Conservation (phyloP, 2,888 invertebrate genomes). For the Gandaritis pyraliata region DNA sequence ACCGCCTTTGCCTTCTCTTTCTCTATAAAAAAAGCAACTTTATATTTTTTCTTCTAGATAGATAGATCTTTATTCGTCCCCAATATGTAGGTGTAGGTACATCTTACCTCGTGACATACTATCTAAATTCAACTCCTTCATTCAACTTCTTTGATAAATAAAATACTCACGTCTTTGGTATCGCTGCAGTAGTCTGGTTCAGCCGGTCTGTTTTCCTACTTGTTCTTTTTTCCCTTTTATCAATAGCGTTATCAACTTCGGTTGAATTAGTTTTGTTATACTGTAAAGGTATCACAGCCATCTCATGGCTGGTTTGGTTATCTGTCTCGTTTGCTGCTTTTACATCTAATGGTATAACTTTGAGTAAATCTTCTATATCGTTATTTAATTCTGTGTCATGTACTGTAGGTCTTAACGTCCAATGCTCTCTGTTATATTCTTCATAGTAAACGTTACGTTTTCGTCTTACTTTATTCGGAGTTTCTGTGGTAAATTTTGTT, state of each 20-base stretch:
- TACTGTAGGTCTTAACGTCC: constrained; percentile 53
- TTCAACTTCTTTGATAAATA: too few species aligned
- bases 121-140: too few species aligned
- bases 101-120: too few species aligned
- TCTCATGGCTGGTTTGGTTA: constrained; percentile 54
- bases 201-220: constrained; percentile 80
- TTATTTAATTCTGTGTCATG: constrained; percentile 51
- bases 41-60: not conserved
- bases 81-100: too few species aligned
- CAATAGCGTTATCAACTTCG: constrained; percentile 67
- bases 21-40: constrained; percentile 53
- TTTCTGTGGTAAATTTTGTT: constrained; percentile 50
- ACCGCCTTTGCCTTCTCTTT: constrained; percentile 75
- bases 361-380: constrained; percentile 62
- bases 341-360: constrained; percentile 66
- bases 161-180: constrained; percentile 81
- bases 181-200: constrained; percentile 78
- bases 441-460: constrained; percentile 62
- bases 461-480: constrained; percentile 53
- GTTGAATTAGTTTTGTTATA: constrained; percentile 74
- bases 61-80: too few species aligned
- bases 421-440: constrained; percentile 59
- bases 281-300: constrained; percentile 67
- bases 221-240: constrained; percentile 78
- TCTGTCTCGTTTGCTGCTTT: constrained; percentile 45